Evolutionary conservation across 2,888 invertebrate species (phyloP).

Genomic region (Schrankia costaestrigalis): DNA sequence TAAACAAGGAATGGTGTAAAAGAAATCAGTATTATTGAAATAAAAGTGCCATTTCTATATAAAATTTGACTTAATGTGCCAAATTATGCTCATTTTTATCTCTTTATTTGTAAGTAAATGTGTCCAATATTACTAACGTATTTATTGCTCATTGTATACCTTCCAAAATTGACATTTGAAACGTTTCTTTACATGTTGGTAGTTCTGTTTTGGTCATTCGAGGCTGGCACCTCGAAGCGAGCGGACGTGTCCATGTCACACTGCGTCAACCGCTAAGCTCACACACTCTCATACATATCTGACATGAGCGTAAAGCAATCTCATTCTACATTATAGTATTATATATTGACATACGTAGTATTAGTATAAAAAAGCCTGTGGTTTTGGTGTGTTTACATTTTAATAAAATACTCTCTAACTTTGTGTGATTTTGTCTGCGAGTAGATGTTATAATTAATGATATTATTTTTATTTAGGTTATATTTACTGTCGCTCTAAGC

Average conservation of each 20-base stretch:
- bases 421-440: too few species aligned
- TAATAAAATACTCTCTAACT: too few species aligned
- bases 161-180: background rate
- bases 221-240: constrained; percentile 9
- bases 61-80: constrained; percentile 40
- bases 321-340: constrained; percentile 57
- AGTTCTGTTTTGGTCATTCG: constrained; percentile 5
- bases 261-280: constrained; percentile 51
- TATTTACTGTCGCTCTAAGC: background rate
- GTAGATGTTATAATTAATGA: too few species aligned
- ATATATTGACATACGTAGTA: constrained; percentile 53
- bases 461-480: too few species aligned
- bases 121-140: constrained; percentile 5
- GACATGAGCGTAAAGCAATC: constrained; percentile 68
- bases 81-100: constrained; percentile 36
- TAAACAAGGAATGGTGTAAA: constrained; percentile 22
- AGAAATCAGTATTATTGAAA: constrained; percentile 37
- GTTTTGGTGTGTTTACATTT: constrained; percentile 23
- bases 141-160: constrained; percentile 13
- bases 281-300: constrained; percentile 74
- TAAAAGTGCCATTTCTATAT: constrained; percentile 41
- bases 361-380: constrained; percentile 33
- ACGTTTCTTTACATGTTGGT: background rate
- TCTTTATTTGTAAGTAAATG: constrained; percentile 10
- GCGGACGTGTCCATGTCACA: constrained; percentile 34